Base-by-base conservation (phyloP, 2,113 vertebrate genomes). In the Pampusana beccarii region DNA sequence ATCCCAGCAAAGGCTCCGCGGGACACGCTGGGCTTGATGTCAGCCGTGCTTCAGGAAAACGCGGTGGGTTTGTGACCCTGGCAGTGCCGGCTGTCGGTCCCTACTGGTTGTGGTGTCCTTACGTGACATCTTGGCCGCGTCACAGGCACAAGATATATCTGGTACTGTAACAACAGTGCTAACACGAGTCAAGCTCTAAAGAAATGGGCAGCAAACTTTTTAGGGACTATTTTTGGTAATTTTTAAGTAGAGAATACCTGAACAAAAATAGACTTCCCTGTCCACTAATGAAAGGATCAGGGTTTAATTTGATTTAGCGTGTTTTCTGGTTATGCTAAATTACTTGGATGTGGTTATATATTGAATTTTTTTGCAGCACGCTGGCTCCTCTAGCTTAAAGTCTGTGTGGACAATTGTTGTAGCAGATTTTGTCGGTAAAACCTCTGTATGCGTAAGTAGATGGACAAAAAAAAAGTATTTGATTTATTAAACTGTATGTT, bases 301-400 rank as follows among this genome's bases (percentile, higher is more conserved):
- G 64, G 31, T 92, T 90, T 93, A 79, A 88, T 91, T 92, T 83
- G 80, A 54, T 61, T 71, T 80, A 17, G 51, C 0, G 1, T 81
- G 69, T 82, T 86, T 83, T 80, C 71, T 90, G 71, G 82, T 88
- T 90, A 56, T 89, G 34, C 56, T 80, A 6, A 90, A 90, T 88
- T 40, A 64, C 92, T 93, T 95, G 93, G 70, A 92, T 94, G 90
- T 96, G 93, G 92, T 88, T 84, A 36, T 24, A 44, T 71, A 69
- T 79, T 56, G 48, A 44, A 46, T 11, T 81, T 82, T 53, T 58
- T 78, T 73, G 26, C 25, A 78, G 54, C 46, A 2, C 46, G 8
- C 46, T 74, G 80, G 18, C 86, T 94, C 23, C 38, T 70, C 25
- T 56, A 65, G 79, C 44, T 33, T 67, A 44, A 73, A 86, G 46